A percentile compares a stretch with the other conserved stretches of the same genome.
phyloP scores from a whole-genome alignment of 2,888 invertebrate species.

The Argynnis bischoffii region DNA sequence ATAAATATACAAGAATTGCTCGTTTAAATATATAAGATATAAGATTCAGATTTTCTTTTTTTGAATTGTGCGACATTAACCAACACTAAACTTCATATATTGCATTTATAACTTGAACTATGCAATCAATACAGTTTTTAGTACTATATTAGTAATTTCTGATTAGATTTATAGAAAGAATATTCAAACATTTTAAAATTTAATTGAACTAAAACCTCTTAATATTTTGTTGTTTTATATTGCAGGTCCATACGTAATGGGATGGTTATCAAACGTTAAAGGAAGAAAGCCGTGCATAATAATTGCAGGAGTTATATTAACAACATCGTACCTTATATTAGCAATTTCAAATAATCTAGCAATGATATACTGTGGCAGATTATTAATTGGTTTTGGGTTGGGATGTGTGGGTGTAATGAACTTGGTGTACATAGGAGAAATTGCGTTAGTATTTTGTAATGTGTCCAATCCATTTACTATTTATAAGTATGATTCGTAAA shows the following conservation, averaged over 20 bases:
- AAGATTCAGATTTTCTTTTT: too few species aligned
- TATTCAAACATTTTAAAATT: not conserved
- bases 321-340: constrained; percentile 45
- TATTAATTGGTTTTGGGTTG: constrained; percentile 47
- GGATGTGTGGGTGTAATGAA: constrained; percentile 48
- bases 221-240: constrained; percentile 20
- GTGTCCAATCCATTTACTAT: not conserved
- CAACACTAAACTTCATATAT: too few species aligned
- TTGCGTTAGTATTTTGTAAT: constrained; percentile 50
- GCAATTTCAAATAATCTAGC: constrained; percentile 45
- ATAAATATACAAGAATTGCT: too few species aligned
- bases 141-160: too few species aligned
- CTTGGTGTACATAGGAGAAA: constrained; percentile 55
- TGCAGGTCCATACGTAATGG: constrained; percentile 52
- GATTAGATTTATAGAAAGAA: too few species aligned
- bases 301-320: constrained; percentile 43
- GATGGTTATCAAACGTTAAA: constrained; percentile 49
- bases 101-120: too few species aligned
- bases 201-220: not conserved
- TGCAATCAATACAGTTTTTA: too few species aligned
- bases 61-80: too few species aligned
- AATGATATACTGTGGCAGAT: constrained; percentile 49
- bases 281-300: constrained; percentile 53
- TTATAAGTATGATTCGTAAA: too few species aligned
- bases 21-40: too few species aligned